Conservation (phyloP, 2,113 vertebrate species). For the Stigmatopora argus region DNA sequence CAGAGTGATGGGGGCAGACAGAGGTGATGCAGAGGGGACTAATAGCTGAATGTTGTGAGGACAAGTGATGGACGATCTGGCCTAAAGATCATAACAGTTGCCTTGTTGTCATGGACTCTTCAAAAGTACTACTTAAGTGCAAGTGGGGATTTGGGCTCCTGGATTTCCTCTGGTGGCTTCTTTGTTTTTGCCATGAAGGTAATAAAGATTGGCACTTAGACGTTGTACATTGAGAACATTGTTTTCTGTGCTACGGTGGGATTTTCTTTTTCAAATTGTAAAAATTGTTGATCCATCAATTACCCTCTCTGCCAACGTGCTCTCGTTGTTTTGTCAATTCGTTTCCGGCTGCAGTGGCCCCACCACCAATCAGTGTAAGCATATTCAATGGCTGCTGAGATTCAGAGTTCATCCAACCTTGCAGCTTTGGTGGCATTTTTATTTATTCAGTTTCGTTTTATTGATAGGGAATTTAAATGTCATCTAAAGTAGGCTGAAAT, state of each 20-base stretch:
- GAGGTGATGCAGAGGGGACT: conserved; percentile 23
- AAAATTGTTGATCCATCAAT: conserved; percentile 21
- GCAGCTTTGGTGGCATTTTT: not conserved
- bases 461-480: not conserved
- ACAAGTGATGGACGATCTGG: conserved; percentile 5
- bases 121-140: not conserved
- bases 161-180: not conserved
- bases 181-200: not conserved
- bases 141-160: not conserved
- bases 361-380: not conserved
- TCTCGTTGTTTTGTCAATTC: conserved; percentile 10
- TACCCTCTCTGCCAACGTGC: conserved; percentile 8
- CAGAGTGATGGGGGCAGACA: conserved; percentile 7
- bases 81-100: not conserved
- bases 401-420: not conserved
- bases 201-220: not conserved
- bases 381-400: not conserved
- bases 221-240: conserved; percentile 20
- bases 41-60: conserved; percentile 50
- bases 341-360: conserved; percentile 1
- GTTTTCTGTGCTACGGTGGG: conserved; percentile 14
- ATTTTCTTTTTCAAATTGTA: conserved; percentile 35
- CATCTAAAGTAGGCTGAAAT: not conserved
- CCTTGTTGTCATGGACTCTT: not conserved
- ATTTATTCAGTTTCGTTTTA: no score